Evolutionary conservation across 2,113 vertebrate species (phyloP).

Genomic region (Platycercus adscitus): DNA sequence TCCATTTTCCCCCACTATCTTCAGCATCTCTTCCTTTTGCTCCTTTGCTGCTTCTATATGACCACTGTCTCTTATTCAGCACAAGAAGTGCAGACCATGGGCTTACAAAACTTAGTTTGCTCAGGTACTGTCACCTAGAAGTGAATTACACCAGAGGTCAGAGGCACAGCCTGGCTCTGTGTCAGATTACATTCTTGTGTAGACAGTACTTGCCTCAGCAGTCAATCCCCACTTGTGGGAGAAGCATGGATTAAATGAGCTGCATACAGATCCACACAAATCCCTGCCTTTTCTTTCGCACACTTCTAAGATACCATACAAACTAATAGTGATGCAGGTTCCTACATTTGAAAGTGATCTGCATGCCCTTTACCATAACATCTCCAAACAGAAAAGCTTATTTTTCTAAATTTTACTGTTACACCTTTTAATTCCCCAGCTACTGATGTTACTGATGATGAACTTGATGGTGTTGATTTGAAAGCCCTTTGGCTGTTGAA

Average conservation of each 20-base stretch:
- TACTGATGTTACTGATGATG: constrained; percentile 66
- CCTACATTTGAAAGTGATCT: neutral
- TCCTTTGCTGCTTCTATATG: neutral
- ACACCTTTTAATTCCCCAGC: neutral
- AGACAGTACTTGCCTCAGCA: neutral
- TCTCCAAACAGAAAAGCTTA: neutral
- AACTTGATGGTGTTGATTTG: constrained; percentile 61
- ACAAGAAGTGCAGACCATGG: neutral
- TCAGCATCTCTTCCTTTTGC: neutral
- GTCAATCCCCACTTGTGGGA: neutral
- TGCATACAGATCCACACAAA: neutral
- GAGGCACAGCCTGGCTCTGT: neutral
- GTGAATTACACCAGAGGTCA: neutral
- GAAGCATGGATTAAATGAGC: neutral
- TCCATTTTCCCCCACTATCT: neutral
- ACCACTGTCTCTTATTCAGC: neutral
- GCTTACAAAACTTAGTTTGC: neutral
- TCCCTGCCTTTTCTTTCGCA: neutral
- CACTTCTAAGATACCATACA: neutral
- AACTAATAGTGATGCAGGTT: neutral
- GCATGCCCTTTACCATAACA: neutral
- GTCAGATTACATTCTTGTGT: neutral
- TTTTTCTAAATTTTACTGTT: neutral
- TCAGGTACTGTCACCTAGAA: neutral
- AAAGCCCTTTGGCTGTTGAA: constrained; percentile 78